phyloP scores from a whole-genome alignment of 2,888 invertebrate species.

The Pharmacophagus antenor region DNA sequence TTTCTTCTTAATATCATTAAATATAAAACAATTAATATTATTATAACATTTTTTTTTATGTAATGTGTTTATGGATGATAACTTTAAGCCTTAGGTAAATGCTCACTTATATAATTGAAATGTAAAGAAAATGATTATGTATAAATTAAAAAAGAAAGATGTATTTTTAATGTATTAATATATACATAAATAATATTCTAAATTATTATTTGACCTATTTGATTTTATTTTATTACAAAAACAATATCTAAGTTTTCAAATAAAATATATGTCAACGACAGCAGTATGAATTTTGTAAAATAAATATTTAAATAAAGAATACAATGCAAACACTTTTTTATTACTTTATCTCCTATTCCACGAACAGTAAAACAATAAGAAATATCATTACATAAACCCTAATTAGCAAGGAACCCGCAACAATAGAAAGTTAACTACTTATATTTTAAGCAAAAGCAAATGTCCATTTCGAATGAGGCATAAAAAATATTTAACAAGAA shows the following conservation, averaged over 20 bases:
- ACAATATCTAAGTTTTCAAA: background rate
- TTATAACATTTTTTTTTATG: no score
- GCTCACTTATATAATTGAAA: no score
- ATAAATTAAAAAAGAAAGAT: no score
- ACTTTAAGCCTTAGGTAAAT: no score
- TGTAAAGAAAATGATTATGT: no score
- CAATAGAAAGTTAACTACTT: constrained; percentile 27
- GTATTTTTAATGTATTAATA: no score
- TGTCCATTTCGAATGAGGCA: constrained; percentile 26
- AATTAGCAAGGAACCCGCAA: constrained; percentile 27
- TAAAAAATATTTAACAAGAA: constrained; percentile 27
- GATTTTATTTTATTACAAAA: background rate
- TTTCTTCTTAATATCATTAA: no score
- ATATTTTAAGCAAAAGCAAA: constrained; percentile 25
- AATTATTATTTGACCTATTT: no score
- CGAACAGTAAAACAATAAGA: constrained; percentile 9
- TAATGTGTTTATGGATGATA: no score
- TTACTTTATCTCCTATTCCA: constrained; percentile 9
- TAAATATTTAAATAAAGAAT: background rate
- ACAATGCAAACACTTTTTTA: constrained; percentile 1
- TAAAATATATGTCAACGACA: background rate
- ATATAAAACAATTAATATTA: no score
- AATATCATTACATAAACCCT: constrained; percentile 18
- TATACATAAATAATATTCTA: no score
- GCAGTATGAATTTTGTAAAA: background rate